A percentile compares a stretch with the other conserved stretches of the same genome.
phyloP scores from a whole-genome alignment of 2,797 vertebrate species.

The Semaprochilodus insignis region DNA sequence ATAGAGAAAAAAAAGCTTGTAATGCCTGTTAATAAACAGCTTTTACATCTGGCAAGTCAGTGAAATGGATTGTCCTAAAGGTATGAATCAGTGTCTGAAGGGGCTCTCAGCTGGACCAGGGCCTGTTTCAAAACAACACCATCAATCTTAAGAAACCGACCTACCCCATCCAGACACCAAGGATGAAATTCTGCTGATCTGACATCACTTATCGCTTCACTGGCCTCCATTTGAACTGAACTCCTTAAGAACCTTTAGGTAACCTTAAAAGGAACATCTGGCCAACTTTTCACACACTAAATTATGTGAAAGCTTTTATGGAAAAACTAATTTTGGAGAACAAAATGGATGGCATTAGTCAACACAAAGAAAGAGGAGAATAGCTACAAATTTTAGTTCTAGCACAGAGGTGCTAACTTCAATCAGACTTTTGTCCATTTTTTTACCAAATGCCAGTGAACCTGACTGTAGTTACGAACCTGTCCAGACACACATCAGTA shows the following conservation, averaged over 20 bases:
- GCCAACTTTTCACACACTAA: not conserved
- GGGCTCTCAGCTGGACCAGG: slow-evolving; percentile 12
- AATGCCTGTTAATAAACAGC: slow-evolving; percentile 26
- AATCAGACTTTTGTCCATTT: not conserved
- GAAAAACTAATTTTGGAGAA: too few species aligned
- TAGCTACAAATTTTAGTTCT: not conserved
- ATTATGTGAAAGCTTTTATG: not conserved
- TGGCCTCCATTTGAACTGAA: not conserved
- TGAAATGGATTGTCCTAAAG: slow-evolving; percentile 20
- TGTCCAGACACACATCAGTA: slow-evolving; percentile 35
- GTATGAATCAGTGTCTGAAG: slow-evolving; percentile 30
- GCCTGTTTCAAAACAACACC: slow-evolving; percentile 39
- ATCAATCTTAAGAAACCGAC: slow-evolving; percentile 33
- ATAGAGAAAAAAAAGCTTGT: not conserved
- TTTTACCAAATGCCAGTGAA: not conserved
- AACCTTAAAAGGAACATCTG: not conserved
- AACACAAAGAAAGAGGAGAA: not conserved
- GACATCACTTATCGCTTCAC: not conserved
- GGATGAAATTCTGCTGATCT: slow-evolving; percentile 20
- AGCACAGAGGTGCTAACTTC: not conserved
- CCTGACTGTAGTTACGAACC: not conserved
- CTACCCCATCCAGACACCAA: slow-evolving; percentile 9
- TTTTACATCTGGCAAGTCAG: slow-evolving; percentile 35
- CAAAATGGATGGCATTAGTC: not conserved
- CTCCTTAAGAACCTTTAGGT: not conserved